phyloP scores from a whole-genome alignment of 2,797 vertebrate species.

The Eospalax fontanierii region DNA sequence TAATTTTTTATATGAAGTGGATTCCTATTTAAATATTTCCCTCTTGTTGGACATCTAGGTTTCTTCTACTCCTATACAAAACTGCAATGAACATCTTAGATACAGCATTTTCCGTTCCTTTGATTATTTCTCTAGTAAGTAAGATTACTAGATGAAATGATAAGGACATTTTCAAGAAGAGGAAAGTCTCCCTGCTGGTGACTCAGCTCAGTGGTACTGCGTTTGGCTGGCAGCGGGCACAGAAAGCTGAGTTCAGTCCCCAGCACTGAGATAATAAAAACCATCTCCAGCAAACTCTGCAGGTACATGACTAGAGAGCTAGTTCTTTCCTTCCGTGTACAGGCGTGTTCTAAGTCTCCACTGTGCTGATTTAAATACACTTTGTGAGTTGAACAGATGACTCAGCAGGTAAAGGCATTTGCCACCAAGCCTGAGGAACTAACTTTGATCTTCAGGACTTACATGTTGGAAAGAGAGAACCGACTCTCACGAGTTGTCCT shows the following conservation, averaged over 20 bases:
- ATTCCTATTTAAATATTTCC: constrained; percentile 34
- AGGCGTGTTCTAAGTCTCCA: constrained; percentile 6
- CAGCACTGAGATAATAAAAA: background rate
- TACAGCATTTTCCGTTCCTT: constrained; percentile 11
- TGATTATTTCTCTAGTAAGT: constrained; percentile 46
- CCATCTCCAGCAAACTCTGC: too few relatives aligned
- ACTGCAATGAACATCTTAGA: constrained; percentile 57
- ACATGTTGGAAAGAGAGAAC: too few relatives aligned
- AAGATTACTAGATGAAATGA: constrained; percentile 51
- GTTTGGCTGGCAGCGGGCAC: too few relatives aligned
- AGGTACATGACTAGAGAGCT: background rate
- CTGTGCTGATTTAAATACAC: background rate
- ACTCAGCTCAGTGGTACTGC: too few relatives aligned
- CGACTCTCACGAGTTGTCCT: background rate
- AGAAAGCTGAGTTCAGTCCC: background rate
- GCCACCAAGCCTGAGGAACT: too few relatives aligned
- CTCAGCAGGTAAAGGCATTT: background rate
- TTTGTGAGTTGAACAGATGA: background rate
- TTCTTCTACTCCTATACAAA: constrained; percentile 34
- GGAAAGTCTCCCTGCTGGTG: background rate
- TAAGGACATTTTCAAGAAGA: background rate
- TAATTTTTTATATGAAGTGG: constrained; percentile 24
- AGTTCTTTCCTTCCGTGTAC: background rate
- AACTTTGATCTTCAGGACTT: background rate
- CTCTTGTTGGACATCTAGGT: background rate